Conservation (phyloP, 2,888 invertebrate genomes). For the Ormyrus nitidulus region DNA sequence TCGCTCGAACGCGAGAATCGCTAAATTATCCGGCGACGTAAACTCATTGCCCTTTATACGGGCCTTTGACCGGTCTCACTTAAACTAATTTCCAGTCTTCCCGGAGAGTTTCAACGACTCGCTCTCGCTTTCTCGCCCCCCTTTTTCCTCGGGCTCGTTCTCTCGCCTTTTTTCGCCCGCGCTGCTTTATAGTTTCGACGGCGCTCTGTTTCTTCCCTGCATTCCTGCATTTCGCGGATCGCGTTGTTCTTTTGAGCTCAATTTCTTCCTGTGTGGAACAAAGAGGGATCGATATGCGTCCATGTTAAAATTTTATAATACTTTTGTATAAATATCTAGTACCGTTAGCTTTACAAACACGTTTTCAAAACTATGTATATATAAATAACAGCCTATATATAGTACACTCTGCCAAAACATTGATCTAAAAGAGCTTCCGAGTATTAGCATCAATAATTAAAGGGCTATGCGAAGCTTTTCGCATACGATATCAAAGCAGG, state of each 20-base stretch:
- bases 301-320: too few relatives aligned
- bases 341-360: not conserved
- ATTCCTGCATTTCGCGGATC: not conserved
- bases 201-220: not conserved
- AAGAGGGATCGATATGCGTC: too few relatives aligned
- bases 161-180: not conserved
- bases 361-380: not conserved
- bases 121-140: not conserved
- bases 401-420: not conserved
- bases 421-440: not conserved
- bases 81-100: slow-evolving; percentile 58
- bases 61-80: slow-evolving; percentile 35
- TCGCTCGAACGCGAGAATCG: slow-evolving; percentile 37
- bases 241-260: not conserved
- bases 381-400: not conserved
- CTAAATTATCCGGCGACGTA: slow-evolving; percentile 48
- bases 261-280: not conserved
- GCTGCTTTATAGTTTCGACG: slow-evolving; percentile 2
- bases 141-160: too few relatives aligned
- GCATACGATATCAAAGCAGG: not conserved
- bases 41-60: slow-evolving; percentile 34
- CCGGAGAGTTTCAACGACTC: slow-evolving; percentile 32
- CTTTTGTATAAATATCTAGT: not conserved
- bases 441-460: slow-evolving; percentile 4
- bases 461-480: slow-evolving; percentile 13